Conservation (phyloP, 2,888 invertebrate genomes). For the Acanthacorydalis orientalis region DNA sequence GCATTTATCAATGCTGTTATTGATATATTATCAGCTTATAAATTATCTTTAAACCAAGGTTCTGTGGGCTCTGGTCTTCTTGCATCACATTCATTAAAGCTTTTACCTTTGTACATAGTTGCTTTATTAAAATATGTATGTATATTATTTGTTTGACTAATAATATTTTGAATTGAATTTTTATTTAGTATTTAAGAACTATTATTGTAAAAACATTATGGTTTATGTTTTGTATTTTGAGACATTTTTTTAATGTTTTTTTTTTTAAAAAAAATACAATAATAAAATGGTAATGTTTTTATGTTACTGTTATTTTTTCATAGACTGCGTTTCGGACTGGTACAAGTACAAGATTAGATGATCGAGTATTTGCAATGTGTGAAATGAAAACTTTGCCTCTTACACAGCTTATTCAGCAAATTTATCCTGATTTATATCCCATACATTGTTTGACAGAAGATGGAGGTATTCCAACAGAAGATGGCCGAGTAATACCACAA, state of each 20-base stretch:
- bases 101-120: constrained; percentile 77
- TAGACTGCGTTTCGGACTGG: constrained; percentile 82
- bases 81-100: constrained; percentile 58
- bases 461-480: constrained; percentile 22
- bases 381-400: constrained; percentile 81
- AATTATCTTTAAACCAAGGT: constrained; percentile 44
- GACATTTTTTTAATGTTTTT: neutral
- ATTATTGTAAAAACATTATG: neutral
- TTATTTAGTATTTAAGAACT: neutral
- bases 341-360: constrained; percentile 77
- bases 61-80: constrained; percentile 42
- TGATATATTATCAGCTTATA: constrained; percentile 69
- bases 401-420: constrained; percentile 55
- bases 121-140: constrained; percentile 75
- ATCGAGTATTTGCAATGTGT: constrained; percentile 85
- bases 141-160: constrained; percentile 10
- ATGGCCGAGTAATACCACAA: constrained; percentile 31
- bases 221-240: neutral
- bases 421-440: constrained; percentile 88
- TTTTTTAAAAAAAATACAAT: too few relatives aligned
- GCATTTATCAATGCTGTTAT: constrained; percentile 90
- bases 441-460: constrained; percentile 53
- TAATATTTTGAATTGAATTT: neutral
- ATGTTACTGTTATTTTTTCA: constrained; percentile 10
- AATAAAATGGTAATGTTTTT: neutral